These are phyloP conservation scores for Uromys caudimaculatus DNA, from an alignment of 2,797 vertebrate species.

Conservation along the genomic window DNA sequence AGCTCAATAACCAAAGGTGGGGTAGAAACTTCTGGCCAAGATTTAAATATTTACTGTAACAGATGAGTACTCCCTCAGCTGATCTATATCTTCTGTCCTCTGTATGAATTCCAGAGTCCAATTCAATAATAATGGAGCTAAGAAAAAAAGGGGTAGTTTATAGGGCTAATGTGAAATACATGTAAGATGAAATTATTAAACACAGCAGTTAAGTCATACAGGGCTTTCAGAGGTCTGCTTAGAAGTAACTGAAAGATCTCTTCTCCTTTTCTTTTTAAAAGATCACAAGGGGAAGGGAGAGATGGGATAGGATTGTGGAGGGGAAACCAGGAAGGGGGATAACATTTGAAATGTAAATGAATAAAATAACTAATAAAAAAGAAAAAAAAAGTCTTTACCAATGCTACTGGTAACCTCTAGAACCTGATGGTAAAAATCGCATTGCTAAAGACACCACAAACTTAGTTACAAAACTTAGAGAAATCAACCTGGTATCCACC, in stretches of 20 bases:
- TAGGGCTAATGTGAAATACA: not conserved
- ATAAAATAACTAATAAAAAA: not conserved
- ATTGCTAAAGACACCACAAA: not conserved
- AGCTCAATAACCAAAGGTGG: not conserved
- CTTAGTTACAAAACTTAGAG: not conserved
- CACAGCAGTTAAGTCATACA: not conserved
- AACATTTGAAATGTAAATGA: not conserved
- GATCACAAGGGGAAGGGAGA: not conserved
- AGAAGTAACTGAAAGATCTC: not conserved
- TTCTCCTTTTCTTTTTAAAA: not conserved
- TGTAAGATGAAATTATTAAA: not conserved
- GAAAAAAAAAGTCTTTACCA: not conserved
- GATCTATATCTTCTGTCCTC: not conserved
- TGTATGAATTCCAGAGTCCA: slow-evolving; percentile 9
- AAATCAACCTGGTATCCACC: not conserved
- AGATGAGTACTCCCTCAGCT: not conserved
- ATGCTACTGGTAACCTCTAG: not conserved
- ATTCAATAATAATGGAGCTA: slow-evolving; percentile 8
- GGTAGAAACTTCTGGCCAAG: not conserved
- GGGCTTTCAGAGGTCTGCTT: slow-evolving; percentile 1
- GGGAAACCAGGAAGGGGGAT: not conserved
- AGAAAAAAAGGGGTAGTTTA: not conserved
- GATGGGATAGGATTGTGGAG: not conserved
- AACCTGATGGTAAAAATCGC: not conserved
- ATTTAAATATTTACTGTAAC: not conserved